Percentiles rank a stretch among this genome's conserved stretches.
These are phyloP conservation scores for Rhagoletis pomonella DNA, from an alignment of 1,140 invertebrate genomes.

Conservation along the genomic window DNA sequence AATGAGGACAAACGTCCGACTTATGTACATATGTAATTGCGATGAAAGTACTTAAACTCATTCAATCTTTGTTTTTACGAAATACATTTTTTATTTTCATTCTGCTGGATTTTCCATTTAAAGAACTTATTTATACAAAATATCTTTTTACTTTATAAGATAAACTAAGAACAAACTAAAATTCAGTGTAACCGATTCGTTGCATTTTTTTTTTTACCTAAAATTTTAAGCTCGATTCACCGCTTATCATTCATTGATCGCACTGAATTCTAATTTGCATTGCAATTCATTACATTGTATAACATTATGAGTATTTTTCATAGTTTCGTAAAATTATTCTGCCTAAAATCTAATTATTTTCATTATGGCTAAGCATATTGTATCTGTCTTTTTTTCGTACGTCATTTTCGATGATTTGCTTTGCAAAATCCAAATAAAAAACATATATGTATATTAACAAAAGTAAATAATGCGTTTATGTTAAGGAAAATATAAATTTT, in stretches of 20 bases:
- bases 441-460: neutral
- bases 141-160: conserved; percentile 31
- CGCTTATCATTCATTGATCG: neutral
- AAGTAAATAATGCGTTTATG: conserved; percentile 50
- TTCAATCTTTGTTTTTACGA: conserved; percentile 37
- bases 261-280: conserved; percentile 29
- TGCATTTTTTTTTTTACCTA: neutral
- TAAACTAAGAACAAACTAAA: conserved; percentile 16
- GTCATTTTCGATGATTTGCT: neutral
- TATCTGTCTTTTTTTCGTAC: neutral
- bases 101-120: neutral
- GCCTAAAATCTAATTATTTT: neutral
- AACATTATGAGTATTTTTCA: conserved; percentile 50
- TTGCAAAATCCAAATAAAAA: neutral
- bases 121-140: conserved; percentile 34
- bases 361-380: conserved; percentile 1
- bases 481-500: conserved; percentile 17
- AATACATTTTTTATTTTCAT: conserved; percentile 35
- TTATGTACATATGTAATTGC: neutral
- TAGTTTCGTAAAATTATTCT: conserved; percentile 32
- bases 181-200: neutral
- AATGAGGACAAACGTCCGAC: neutral
- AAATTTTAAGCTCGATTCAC: neutral
- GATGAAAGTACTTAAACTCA: conserved; percentile 23
- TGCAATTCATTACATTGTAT: conserved; percentile 19